phyloP scores from a whole-genome alignment of 2,888 invertebrate genomes.

The Eledona agricola region DNA sequence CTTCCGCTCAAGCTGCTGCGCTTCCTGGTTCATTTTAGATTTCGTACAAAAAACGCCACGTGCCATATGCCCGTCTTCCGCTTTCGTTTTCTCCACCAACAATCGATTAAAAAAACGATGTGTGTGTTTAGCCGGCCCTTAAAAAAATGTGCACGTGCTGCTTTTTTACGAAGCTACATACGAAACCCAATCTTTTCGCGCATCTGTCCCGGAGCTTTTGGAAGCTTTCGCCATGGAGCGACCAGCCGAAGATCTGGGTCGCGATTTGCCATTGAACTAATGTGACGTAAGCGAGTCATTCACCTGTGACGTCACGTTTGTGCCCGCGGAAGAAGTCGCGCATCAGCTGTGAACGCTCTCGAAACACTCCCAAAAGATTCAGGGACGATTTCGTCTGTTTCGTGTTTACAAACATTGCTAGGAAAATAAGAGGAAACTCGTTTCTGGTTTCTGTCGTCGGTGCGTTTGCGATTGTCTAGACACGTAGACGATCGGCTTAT shows the following conservation, averaged over 20 bases:
- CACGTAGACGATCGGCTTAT: slow-evolving; percentile 9
- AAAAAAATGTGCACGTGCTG: slow-evolving; percentile 35
- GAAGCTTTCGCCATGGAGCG: slow-evolving; percentile 22
- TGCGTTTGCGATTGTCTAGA: slow-evolving; percentile 18
- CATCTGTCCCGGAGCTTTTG: slow-evolving; percentile 6
- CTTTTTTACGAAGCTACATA: slow-evolving; percentile 32
- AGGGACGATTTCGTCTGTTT: slow-evolving; percentile 31
- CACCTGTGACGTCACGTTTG: slow-evolving; percentile 63
- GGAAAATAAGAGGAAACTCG: slow-evolving; percentile 2
- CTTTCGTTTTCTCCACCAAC: slow-evolving; percentile 34
- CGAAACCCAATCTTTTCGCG: slow-evolving; percentile 46
- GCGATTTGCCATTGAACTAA: slow-evolving; percentile 65
- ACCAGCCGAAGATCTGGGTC: slow-evolving; percentile 59
- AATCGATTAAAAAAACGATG: slow-evolving; percentile 14
- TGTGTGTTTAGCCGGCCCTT: slow-evolving; percentile 26
- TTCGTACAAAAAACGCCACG: slow-evolving; percentile 37
- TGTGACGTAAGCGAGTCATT: slow-evolving; percentile 63
- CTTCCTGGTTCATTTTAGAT: slow-evolving; percentile 40
- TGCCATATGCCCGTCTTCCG: slow-evolving; percentile 41
- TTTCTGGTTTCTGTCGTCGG: too few species aligned
- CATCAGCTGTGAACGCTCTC: slow-evolving; percentile 49
- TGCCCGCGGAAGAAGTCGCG: slow-evolving; percentile 59
- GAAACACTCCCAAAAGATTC: slow-evolving; percentile 34
- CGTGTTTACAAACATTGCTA: slow-evolving; percentile 34
- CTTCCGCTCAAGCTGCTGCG: slow-evolving; percentile 44